Conservation (phyloP, 1,140 invertebrate genomes). For the Bombus polaris region DNA sequence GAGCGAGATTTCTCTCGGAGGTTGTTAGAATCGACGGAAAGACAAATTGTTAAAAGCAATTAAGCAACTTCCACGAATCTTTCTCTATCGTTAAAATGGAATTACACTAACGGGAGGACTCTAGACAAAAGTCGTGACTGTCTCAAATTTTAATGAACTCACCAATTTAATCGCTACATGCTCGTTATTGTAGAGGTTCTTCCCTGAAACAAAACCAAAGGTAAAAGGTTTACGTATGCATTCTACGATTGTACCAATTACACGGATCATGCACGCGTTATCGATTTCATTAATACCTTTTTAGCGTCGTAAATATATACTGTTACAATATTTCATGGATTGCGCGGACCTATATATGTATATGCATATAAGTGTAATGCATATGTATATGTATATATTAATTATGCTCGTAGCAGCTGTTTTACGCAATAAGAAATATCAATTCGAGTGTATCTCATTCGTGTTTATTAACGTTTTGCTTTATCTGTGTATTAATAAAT, state of each 20-base stretch:
- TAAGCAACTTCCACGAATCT: neutral
- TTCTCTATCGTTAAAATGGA: neutral
- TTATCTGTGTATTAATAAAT: neutral
- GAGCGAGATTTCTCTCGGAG: neutral
- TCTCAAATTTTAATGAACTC: slow-evolving; percentile 76
- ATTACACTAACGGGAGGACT: neutral
- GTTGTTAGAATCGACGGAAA: too few relatives aligned
- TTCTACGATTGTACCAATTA: slow-evolving; percentile 27
- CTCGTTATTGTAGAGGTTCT: slow-evolving; percentile 99
- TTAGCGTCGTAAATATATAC: neutral
- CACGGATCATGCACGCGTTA: neutral
- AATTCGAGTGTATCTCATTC: neutral
- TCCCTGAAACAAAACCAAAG: slow-evolving; percentile 90
- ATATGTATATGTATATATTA: neutral
- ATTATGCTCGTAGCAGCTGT: slow-evolving; percentile 17
- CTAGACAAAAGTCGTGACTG: neutral
- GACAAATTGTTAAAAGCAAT: slow-evolving; percentile 6
- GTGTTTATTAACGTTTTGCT: too few relatives aligned
- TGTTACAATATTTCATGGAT: neutral
- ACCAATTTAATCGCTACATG: slow-evolving; percentile 99
- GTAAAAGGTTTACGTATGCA: slow-evolving; percentile 19
- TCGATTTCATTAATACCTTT: neutral
- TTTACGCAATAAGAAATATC: slow-evolving; percentile 22
- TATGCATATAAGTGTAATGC: too few relatives aligned
- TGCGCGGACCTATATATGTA: neutral